Base-by-base conservation (phyloP, 2,888 invertebrate species). In the Nymphalis urticae region DNA sequence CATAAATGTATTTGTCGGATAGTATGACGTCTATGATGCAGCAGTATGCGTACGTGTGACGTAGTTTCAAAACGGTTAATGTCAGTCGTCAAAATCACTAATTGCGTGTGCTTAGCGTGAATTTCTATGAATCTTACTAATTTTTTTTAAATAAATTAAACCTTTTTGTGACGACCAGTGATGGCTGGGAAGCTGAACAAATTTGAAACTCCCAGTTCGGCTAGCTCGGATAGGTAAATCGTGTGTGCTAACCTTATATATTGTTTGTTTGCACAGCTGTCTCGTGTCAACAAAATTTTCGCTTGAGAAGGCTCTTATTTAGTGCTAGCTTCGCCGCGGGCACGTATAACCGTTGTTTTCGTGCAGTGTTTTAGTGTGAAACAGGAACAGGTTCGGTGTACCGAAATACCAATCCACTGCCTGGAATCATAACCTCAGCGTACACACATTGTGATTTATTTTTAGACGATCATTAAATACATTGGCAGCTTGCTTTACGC, bases 191-290 rank as follows among this genome's bases (percentile, higher is more conserved):
- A 89, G 84, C 84, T 93, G 85, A 94, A 94, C 81, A 95, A 94
- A 85, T 95, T 96, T 82, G 97, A 97, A 90, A 96, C 97, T 76
- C 97, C 97, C 79, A 97, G 97, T 86, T 97, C 97, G 71, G 97
- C 97, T 75, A 97, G 97, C 90, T 97, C 97, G 74, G 97, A 97
- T 93, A 97, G 97, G 97, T 97, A 95, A 91, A 85, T 77, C 82
- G 80, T 79, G 85, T 85, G 84, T 83, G 82, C 77, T 86, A 85
- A 85, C 83, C 82, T 85, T 79, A 79, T 76, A 73, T 76, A 80
- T 80, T 90, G 89, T 90, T 89, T 92, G 85, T 90, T 87, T 88
- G 82, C 83, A 86, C 92, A 92, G 91, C 91, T 91, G 91, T 86
- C 81, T 82, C 75, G 79, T 83, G 84, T 86, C 84, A 84, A 84